A percentile compares a stretch with the other conserved stretches of the same genome.
Conservation (phyloP, 2,113 vertebrate species). For the Meleagris gallopavo region DNA sequence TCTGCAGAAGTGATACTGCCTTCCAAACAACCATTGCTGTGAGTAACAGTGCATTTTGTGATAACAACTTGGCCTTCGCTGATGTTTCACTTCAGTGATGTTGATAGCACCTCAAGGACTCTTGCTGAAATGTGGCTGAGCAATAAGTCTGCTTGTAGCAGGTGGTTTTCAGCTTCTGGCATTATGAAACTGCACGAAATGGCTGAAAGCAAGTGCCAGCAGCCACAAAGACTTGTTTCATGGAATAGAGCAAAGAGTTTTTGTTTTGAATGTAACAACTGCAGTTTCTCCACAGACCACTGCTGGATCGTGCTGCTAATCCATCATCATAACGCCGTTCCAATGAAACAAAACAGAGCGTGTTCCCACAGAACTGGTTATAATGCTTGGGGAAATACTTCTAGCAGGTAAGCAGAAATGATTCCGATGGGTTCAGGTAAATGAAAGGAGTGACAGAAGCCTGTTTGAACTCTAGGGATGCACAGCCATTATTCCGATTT, state of each 20-base stretch:
- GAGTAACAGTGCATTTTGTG: not conserved
- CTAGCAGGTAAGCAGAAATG: not conserved
- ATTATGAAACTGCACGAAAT: not conserved
- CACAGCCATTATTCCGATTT: slow-evolving; percentile 42
- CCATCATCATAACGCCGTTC: not conserved
- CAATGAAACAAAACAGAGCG: not conserved
- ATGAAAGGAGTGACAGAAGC: slow-evolving; percentile 9
- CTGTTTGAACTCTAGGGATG: not conserved
- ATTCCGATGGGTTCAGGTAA: slow-evolving; percentile 12
- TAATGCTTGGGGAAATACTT: slow-evolving; percentile 1
- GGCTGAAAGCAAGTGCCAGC: not conserved
- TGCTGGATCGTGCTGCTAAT: not conserved
- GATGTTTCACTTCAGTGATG: not conserved
- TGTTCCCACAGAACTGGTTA: not conserved
- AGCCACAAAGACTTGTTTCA: not conserved
- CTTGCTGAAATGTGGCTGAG: not conserved
- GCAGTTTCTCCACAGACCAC: not conserved
- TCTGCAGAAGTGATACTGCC: not conserved
- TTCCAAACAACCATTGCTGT: not conserved
- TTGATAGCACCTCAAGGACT: not conserved
- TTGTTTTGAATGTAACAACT: not conserved
- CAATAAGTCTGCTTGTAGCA: not conserved
- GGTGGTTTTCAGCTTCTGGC: not conserved
- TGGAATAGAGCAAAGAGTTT: not conserved
- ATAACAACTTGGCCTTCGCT: not conserved